Percentiles rank a stretch among this genome's conserved stretches.
Conservation (phyloP, 2,797 vertebrate species). For the Phoxinus dragarum region DNA sequence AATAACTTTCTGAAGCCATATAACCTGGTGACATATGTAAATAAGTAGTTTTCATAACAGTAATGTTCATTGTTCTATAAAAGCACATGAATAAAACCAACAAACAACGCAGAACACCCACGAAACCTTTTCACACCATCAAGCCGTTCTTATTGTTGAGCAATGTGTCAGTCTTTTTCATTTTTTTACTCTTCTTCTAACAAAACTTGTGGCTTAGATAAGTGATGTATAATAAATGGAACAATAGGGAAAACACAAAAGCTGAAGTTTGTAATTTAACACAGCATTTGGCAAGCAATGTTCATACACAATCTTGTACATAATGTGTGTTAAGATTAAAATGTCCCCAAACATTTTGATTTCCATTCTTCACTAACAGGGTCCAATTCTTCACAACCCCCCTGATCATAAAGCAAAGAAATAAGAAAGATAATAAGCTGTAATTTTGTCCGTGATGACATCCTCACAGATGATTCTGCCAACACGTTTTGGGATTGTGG, state of each 20-base stretch:
- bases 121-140: neutral
- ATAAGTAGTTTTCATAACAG: constrained; percentile 4
- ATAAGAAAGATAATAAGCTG: constrained; percentile 39
- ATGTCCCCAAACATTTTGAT: neutral
- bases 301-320: neutral
- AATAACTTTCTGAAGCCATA: neutral
- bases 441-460: constrained; percentile 58
- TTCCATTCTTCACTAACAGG: neutral
- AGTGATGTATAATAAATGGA: neutral
- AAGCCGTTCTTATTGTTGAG: neutral
- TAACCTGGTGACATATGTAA: neutral
- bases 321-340: neutral
- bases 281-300: neutral
- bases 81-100: neutral
- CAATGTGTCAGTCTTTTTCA: neutral
- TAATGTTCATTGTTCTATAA: neutral
- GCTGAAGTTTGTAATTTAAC: constrained; percentile 2
- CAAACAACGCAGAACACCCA: neutral
- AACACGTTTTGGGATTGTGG: constrained; percentile 56
- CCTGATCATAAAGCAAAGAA: constrained; percentile 26
- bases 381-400: neutral
- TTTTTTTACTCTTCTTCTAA: neutral
- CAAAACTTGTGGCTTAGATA: neutral
- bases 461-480: constrained; percentile 52
- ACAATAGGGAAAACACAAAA: neutral